Percentiles rank a stretch among this genome's conserved stretches.
Evolutionary conservation across 1,140 invertebrate genomes (phyloP).

Genomic region (Magallana gigas): DNA sequence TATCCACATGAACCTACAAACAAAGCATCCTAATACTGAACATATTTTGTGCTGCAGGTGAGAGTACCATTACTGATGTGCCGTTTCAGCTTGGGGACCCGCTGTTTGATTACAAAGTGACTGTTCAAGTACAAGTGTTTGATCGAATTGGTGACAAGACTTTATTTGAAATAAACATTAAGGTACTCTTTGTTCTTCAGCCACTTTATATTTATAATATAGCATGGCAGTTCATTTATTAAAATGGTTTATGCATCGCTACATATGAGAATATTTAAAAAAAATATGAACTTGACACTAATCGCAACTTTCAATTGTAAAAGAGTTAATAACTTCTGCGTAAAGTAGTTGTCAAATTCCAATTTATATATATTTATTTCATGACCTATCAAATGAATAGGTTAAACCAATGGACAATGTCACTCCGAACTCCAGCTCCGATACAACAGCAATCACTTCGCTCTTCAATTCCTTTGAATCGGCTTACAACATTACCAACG

Average conservation of each 20-base stretch:
- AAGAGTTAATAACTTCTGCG: no score
- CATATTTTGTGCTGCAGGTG: constrained; percentile 1
- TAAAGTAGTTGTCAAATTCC: no score
- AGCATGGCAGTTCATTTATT: no score
- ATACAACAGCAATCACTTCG: constrained; percentile 7
- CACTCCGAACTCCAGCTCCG: neutral
- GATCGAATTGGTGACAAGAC: constrained; percentile 45
- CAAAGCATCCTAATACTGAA: no score
- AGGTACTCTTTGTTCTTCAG: constrained; percentile 5
- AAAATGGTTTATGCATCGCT: no score
- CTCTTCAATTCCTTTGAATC: constrained; percentile 19
- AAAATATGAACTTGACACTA: no score
- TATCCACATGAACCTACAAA: no score
- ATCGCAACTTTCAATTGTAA: no score
- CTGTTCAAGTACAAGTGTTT: constrained; percentile 5
- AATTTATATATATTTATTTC: no score
- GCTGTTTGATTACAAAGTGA: constrained; percentile 17
- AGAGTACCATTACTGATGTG: constrained; percentile 45
- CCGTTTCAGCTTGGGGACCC: constrained; percentile 11
- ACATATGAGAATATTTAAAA: no score
- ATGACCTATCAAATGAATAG: neutral
- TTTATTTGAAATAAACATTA: neutral
- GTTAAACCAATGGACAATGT: neutral
- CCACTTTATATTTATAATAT: no score
- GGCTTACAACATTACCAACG: constrained; percentile 32